Conservation (phyloP, 1,140 invertebrate species). For the Gryon sp. region DNA sequence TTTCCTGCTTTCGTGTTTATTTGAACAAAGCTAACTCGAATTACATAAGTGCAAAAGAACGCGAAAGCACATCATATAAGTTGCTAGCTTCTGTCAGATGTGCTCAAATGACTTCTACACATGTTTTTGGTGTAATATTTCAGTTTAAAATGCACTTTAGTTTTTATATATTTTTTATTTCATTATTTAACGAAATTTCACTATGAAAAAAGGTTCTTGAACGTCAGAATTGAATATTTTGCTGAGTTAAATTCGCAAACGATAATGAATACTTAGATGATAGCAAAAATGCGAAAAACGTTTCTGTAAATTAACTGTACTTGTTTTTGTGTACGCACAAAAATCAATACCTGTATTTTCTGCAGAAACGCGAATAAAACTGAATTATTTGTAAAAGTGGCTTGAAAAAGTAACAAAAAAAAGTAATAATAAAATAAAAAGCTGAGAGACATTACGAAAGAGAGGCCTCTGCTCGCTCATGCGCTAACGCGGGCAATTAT, state of each 20-base stretch:
- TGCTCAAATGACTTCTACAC: slow-evolving; percentile 26
- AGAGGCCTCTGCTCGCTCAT: slow-evolving; percentile 45
- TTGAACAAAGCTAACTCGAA: slow-evolving; percentile 28
- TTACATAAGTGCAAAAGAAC: slow-evolving; percentile 13
- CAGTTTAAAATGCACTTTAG: background rate
- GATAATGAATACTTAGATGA: no score
- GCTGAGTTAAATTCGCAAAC: no score
- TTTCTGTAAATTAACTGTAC: background rate
- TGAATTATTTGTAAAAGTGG: slow-evolving; percentile 44
- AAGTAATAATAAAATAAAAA: slow-evolving; percentile 42
- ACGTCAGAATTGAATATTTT: no score
- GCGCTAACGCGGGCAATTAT: slow-evolving; percentile 59
- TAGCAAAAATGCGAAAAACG: background rate
- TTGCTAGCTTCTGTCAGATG: slow-evolving; percentile 16
- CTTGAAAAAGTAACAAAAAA: slow-evolving; percentile 40
- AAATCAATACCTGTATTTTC: slow-evolving; percentile 19
- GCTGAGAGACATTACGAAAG: slow-evolving; percentile 40
- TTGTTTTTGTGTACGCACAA: slow-evolving; percentile 1
- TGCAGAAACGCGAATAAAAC: slow-evolving; percentile 21
- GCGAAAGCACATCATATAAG: slow-evolving; percentile 8
- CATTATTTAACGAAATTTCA: no score
- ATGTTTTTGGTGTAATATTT: slow-evolving; percentile 19
- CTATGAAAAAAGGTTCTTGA: no score
- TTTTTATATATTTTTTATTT: no score
- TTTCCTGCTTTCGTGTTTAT: slow-evolving; percentile 32